A percentile compares a stretch with the other conserved stretches of the same genome.
These are phyloP conservation scores for Procambarus virginalis DNA, from an alignment of 1,140 invertebrate species.

Conservation along the genomic window DNA sequence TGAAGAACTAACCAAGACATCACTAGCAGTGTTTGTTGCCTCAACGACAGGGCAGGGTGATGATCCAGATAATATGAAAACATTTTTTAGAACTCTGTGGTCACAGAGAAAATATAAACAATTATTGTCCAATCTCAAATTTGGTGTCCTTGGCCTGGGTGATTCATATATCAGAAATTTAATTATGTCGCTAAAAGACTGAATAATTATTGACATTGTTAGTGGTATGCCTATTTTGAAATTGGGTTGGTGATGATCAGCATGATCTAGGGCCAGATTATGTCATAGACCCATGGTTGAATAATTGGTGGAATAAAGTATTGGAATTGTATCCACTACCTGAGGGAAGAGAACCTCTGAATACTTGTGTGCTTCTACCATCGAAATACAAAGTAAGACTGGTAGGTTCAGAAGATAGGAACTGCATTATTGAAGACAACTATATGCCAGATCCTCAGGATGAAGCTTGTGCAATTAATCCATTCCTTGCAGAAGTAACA, in stretches of 20 bases:
- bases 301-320: slow-evolving; percentile 83
- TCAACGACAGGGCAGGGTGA: slow-evolving; percentile 98
- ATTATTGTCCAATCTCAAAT: slow-evolving; percentile 74
- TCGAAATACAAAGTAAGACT: slow-evolving; percentile 73
- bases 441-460: not conserved
- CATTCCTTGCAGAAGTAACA: slow-evolving; percentile 71
- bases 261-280: slow-evolving; percentile 95
- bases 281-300: slow-evolving; percentile 86
- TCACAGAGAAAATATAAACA: slow-evolving; percentile 84
- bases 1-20: slow-evolving; percentile 82
- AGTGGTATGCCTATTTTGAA: slow-evolving; percentile 81
- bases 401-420: slow-evolving; percentile 39
- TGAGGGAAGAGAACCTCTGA: slow-evolving; percentile 73
- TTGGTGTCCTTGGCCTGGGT: slow-evolving; percentile 85
- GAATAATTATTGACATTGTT: slow-evolving; percentile 86
- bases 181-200: slow-evolving; percentile 97
- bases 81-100: slow-evolving; percentile 93
- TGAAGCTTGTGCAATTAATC: slow-evolving; percentile 33
- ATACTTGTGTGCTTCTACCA: slow-evolving; percentile 72
- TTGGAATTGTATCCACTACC: slow-evolving; percentile 74
- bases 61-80: slow-evolving; percentile 95
- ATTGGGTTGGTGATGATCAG: slow-evolving; percentile 93
- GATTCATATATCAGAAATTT: slow-evolving; percentile 96
- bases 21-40: slow-evolving; percentile 89
- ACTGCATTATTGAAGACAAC: not conserved